Percentiles rank a stretch among this genome's conserved stretches.
These are phyloP conservation scores for Platypus cylindrus DNA, from an alignment of 2,888 invertebrate species.

Conservation along the genomic window DNA sequence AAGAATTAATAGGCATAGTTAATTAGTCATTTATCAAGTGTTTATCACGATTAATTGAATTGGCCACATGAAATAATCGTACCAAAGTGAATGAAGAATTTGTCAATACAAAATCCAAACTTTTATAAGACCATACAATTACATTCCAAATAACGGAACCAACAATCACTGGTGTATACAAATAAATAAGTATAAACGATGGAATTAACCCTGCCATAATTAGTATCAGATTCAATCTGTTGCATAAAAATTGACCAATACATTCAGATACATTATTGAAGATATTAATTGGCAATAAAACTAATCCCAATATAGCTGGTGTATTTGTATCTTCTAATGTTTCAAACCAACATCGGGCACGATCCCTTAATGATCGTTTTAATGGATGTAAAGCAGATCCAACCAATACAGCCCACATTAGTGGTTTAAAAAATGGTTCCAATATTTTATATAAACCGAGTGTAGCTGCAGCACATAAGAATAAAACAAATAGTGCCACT, in stretches of 20 bases:
- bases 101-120: constrained; percentile 30
- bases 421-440: constrained; percentile 83
- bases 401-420: constrained; percentile 91
- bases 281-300: constrained; percentile 61
- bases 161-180: constrained; percentile 56
- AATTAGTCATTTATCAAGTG: too few species aligned
- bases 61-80: constrained; percentile 18
- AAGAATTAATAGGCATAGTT: constrained; percentile 26
- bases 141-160: constrained; percentile 45
- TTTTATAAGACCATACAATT: constrained; percentile 16
- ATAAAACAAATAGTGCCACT: constrained; percentile 63
- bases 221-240: constrained; percentile 50
- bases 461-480: constrained; percentile 53
- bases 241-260: constrained; percentile 56
- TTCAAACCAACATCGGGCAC: constrained; percentile 68
- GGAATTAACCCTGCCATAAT: constrained; percentile 32
- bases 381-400: constrained; percentile 97
- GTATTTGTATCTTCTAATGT: constrained; percentile 52
- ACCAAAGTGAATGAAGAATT: constrained; percentile 30
- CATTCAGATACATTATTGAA: constrained; percentile 63
- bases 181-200: constrained; percentile 51
- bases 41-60: constrained; percentile 2
- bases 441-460: constrained; percentile 74
- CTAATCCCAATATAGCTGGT: constrained; percentile 45
- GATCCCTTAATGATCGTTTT: constrained; percentile 66